A percentile compares a stretch with the other conserved stretches of the same genome.
phyloP scores from a whole-genome alignment of 2,797 vertebrate genomes.

The Gadopsis marmoratus region DNA sequence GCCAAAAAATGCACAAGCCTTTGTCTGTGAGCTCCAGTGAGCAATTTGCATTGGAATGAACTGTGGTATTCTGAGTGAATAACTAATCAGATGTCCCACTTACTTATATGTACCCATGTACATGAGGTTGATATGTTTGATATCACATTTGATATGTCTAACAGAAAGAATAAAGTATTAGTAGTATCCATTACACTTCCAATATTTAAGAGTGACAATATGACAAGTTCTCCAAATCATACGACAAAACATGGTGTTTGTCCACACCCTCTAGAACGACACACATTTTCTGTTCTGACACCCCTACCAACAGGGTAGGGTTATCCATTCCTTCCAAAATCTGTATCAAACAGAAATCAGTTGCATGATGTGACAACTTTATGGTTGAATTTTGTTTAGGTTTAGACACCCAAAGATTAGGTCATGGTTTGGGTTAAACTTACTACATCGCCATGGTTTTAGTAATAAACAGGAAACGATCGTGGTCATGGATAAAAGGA shows the following conservation, averaged over 20 bases:
- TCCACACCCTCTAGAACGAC: not conserved
- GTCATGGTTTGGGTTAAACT: not conserved
- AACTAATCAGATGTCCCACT: not conserved
- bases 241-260: not conserved
- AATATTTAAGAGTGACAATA: not conserved
- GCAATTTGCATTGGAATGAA: not conserved
- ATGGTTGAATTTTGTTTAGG: not conserved
- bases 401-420: not conserved
- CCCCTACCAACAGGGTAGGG: too few relatives aligned
- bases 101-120: not conserved
- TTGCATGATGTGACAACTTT: not conserved
- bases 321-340: not conserved
- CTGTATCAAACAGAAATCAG: not conserved
- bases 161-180: not conserved
- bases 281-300: not conserved
- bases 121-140: not conserved
- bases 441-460: not conserved
- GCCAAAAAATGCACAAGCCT: not conserved
- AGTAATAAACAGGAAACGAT: not conserved
- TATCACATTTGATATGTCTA: too few relatives aligned
- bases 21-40: not conserved
- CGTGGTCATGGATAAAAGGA: not conserved
- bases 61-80: not conserved
- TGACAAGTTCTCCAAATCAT: not conserved
- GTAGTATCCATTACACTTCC: too few relatives aligned